Evolutionary conservation across 2,797 vertebrate species (phyloP).

Genomic region (Odontamblyopus rebecca): DNA sequence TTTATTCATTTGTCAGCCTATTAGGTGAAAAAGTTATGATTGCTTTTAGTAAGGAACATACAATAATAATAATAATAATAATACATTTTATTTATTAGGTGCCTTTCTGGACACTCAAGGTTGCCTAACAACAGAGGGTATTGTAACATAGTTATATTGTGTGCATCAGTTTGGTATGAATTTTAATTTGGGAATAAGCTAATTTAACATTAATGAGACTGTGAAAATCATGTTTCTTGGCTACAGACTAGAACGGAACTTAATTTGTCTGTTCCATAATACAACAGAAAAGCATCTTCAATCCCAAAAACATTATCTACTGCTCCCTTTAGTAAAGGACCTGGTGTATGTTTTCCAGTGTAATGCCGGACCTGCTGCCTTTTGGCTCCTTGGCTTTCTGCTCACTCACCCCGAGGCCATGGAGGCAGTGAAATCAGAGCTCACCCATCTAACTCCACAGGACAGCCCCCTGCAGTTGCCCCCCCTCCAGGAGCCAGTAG

Average conservation of each 20-base stretch:
- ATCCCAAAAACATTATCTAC: neutral
- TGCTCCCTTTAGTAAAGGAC: neutral
- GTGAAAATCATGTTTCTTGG: no score
- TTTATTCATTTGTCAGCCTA: neutral
- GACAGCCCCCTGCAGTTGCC: slow-evolving; percentile 39
- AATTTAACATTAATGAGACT: no score
- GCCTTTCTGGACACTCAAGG: no score
- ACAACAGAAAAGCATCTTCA: neutral
- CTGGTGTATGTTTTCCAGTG: slow-evolving; percentile 68
- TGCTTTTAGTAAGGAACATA: no score
- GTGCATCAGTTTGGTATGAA: no score
- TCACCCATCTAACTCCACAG: slow-evolving; percentile 33
- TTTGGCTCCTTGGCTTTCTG: slow-evolving; percentile 89
- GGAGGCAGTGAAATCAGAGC: slow-evolving; percentile 80
- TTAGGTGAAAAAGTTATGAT: neutral
- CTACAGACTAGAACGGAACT: no score
- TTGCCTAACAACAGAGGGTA: no score
- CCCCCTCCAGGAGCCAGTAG: slow-evolving; percentile 52
- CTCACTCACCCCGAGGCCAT: slow-evolving; percentile 84
- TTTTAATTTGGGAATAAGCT: no score
- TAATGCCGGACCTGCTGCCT: slow-evolving; percentile 83
- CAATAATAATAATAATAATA: no score
- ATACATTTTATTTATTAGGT: no score
- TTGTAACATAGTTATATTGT: no score
- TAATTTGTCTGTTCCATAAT: neutral